Evolutionary conservation across 2,888 invertebrate genomes (phyloP), one percentile per base, ranked within the genome.

Genomic region (Ephialtes manifestator): DNA sequence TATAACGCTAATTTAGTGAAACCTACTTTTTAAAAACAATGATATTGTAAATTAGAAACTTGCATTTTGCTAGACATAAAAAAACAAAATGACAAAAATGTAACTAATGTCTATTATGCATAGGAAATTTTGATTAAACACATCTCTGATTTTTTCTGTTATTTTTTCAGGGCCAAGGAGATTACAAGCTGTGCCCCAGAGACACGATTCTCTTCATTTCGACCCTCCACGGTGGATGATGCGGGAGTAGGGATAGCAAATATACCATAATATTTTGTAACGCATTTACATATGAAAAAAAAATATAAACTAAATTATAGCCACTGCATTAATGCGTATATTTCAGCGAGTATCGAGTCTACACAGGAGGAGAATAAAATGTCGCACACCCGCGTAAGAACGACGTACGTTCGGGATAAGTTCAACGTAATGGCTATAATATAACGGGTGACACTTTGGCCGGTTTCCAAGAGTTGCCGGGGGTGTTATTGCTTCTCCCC

Each of bases 161-260:
- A 81, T 83, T 87, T 90, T 24, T 95, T 86, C 88, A 95, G 95
- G 97, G 97, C 0, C 97, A 97, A 88, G 92, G 96, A 18, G 95
- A 97, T 7, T 98, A 97, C 92, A 95, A 95, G 90, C 90, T 98
- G 43, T 95, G 97, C 87, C 93, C 95, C 2, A 96, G 96, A 55
- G 98, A 98, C 91, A 96, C 94, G n/a, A 95, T 98, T 60, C 95
- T 97, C 90, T 98, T 98, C 90, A 97, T 98, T 94, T 98, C 98
- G 0, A 98, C 98, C 0, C 93, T 98, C 53, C 98, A 98, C 91
- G 98, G 98, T 1, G 98, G 97, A 90, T 98, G 95, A 95, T 8
- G 31, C 13, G 28, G 39, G 43, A n/a, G 0, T 43, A 60, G 31
- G 48, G 58, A 18, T 51, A 24, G 24, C 18, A n/a, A 51, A 63